A percentile compares a stretch with the other conserved stretches of the same genome.
Conservation (phyloP, 2,113 vertebrate species). For the Dasyprocta punctata region DNA sequence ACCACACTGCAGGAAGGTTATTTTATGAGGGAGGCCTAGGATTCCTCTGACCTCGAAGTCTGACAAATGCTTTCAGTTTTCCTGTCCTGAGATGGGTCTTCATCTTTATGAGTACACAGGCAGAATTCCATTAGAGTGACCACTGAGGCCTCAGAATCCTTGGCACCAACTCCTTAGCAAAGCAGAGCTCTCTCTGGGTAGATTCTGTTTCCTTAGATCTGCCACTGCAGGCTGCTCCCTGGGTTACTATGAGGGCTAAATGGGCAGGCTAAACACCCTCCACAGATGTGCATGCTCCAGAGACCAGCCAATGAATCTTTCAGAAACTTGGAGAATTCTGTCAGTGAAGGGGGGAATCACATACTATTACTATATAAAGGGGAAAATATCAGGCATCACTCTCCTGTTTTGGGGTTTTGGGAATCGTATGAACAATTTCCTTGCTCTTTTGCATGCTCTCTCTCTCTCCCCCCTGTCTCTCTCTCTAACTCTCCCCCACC, state of each 20-base stretch:
- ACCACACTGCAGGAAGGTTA: too few species aligned
- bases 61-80: neutral
- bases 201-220: neutral
- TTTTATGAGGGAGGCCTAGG: neutral
- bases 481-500: neutral
- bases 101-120: neutral
- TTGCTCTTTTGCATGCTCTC: neutral
- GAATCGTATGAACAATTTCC: neutral
- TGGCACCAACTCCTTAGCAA: neutral
- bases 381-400: neutral
- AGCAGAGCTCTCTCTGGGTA: neutral
- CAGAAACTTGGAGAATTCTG: neutral
- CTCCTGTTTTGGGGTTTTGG: neutral
- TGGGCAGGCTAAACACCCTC: neutral
- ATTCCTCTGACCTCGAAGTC: neutral
- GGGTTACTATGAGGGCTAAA: neutral
- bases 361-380: neutral
- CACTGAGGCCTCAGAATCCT: too few species aligned
- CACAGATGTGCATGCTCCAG: neutral
- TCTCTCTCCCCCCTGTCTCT: neutral
- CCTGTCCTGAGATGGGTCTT: too few species aligned
- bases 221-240: neutral
- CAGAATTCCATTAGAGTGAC: neutral
- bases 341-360: neutral
- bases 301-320: neutral